Percentiles rank a stretch among this genome's conserved stretches.
Conservation (phyloP, 1,140 invertebrate genomes). For the Drosophila watanabei region DNA sequence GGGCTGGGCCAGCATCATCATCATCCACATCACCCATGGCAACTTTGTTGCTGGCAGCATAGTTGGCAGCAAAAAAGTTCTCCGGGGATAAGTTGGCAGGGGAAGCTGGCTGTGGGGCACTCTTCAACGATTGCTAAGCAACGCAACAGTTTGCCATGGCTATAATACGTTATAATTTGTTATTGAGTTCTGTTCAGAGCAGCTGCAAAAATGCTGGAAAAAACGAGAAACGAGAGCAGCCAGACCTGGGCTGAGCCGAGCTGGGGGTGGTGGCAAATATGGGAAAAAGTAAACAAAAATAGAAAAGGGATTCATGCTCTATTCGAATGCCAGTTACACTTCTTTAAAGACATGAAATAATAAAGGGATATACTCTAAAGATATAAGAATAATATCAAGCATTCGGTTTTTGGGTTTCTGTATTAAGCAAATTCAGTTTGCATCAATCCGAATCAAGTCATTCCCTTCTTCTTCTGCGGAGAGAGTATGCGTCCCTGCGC, state of each 20-base stretch:
- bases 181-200: conserved; percentile 82
- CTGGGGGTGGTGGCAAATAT: conserved; percentile 31
- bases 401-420: neutral
- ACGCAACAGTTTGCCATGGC: conserved; percentile 85
- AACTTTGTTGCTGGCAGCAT: conserved; percentile 80
- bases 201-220: conserved; percentile 76
- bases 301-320: neutral
- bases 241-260: conserved; percentile 18
- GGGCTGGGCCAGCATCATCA: conserved; percentile 29
- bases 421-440: neutral
- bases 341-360: neutral
- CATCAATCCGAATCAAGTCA: neutral
- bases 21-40: conserved; percentile 73
- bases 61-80: conserved; percentile 52
- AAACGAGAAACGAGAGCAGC: conserved; percentile 22
- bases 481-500: conserved; percentile 24
- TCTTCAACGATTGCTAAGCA: conserved; percentile 76
- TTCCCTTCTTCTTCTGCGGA: neutral
- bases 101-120: conserved; percentile 28
- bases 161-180: conserved; percentile 85
- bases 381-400: too few relatives aligned
- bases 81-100: conserved; percentile 25
- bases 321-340: conserved; percentile 17
- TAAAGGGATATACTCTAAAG: neutral
- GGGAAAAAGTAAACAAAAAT: conserved; percentile 60